phyloP scores from a whole-genome alignment of 2,797 vertebrate genomes.

The Echeneis naucrates region DNA sequence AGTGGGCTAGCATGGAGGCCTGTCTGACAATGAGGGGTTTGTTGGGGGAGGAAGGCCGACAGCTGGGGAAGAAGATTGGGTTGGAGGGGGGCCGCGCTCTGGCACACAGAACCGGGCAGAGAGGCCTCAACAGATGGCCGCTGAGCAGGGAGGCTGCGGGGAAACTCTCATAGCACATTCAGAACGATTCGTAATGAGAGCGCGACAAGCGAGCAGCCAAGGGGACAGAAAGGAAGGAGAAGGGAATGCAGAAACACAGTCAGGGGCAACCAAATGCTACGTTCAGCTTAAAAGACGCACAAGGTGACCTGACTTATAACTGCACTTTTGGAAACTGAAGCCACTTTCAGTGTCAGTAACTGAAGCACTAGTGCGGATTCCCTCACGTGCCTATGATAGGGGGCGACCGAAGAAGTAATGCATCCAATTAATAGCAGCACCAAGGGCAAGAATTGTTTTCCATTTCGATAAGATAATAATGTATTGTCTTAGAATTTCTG shows the following conservation, averaged over 20 bases:
- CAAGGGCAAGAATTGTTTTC: not conserved
- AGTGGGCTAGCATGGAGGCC: slow-evolving; percentile 45
- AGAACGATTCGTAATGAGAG: slow-evolving; percentile 49
- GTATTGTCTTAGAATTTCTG: not conserved
- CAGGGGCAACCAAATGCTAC: slow-evolving; percentile 7
- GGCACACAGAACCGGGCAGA: slow-evolving; percentile 79
- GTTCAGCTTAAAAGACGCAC: not conserved
- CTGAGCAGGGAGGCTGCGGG: slow-evolving; percentile 76
- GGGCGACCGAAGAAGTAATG: slow-evolving; percentile 1
- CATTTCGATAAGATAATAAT: not conserved
- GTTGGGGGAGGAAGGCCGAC: slow-evolving; percentile 77
- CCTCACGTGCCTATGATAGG: slow-evolving; percentile 24
- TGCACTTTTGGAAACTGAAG: not conserved
- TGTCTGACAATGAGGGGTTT: slow-evolving; percentile 79
- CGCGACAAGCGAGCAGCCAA: slow-evolving; percentile 15
- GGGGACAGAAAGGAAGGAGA: slow-evolving; percentile 21
- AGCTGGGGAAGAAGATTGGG: slow-evolving; percentile 73
- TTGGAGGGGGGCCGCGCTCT: slow-evolving; percentile 68
- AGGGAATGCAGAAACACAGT: not conserved
- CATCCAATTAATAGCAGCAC: not conserved
- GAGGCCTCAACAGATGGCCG: slow-evolving; percentile 80
- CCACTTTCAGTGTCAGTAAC: not conserved
- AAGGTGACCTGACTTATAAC: not conserved
- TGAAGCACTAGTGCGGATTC: not conserved
- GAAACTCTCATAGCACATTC: slow-evolving; percentile 65